Evolutionary conservation across 1,140 invertebrate genomes (phyloP).

Genomic region (Sinonovacula constricta): DNA sequence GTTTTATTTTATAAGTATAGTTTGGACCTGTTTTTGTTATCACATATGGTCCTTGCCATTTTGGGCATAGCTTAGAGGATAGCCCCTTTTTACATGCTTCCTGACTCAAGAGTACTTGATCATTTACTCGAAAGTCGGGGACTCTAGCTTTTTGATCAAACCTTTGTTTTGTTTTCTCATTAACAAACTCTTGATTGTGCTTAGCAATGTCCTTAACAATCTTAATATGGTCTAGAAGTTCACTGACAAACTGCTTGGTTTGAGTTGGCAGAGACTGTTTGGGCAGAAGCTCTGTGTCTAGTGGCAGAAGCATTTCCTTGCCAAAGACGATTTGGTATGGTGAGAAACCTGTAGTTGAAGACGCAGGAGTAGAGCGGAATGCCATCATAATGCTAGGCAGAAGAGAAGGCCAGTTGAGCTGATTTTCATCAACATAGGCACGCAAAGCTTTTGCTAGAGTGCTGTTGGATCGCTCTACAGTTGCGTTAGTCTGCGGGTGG

Average conservation of each 20-base stretch:
- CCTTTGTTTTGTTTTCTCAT: conserved; percentile 39
- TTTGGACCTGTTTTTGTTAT: conserved; percentile 18
- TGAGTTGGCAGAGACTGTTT: background rate
- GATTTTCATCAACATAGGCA: conserved; percentile 40
- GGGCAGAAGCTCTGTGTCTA: conserved; percentile 33
- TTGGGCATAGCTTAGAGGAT: conserved; percentile 23
- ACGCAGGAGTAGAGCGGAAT: conserved; percentile 26
- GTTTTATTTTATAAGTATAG: conserved; percentile 41
- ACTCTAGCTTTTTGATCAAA: conserved; percentile 37
- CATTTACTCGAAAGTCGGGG: conserved; percentile 30
- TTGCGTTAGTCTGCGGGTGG: conserved; percentile 47
- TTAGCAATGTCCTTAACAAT: conserved; percentile 25
- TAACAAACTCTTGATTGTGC: conserved; percentile 26
- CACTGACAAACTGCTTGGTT: background rate
- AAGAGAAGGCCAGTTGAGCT: conserved; percentile 45
- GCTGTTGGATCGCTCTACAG: conserved; percentile 5
- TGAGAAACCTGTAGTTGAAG: conserved; percentile 37
- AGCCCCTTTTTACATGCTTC: conserved; percentile 7
- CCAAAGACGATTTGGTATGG: conserved; percentile 50
- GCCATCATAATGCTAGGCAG: conserved; percentile 52
- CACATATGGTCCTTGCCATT: conserved; percentile 47
- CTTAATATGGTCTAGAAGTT: conserved; percentile 24
- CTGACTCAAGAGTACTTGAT: conserved; percentile 31
- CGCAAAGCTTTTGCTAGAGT: conserved; percentile 31
- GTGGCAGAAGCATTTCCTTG: conserved; percentile 44